Base-by-base conservation (phyloP, 2,888 invertebrate species). In the Xestia ashworthii region DNA sequence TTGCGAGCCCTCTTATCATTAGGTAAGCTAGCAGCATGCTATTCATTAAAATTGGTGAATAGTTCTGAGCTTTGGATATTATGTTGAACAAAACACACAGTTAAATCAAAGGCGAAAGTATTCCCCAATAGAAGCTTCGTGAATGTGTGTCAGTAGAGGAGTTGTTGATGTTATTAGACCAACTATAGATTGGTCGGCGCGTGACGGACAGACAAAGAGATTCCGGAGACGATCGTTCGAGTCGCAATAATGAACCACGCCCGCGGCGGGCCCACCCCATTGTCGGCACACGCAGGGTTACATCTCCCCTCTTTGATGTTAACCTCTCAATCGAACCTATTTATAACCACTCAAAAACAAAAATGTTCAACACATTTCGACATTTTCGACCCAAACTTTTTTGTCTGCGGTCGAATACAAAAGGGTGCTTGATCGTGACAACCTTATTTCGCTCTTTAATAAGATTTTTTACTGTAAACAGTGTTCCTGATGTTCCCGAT, bases 181-280 rank as follows among this genome's bases (percentile, higher is more conserved):
- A 87, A 90, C 89, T 90, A 91, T 90, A 90, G 91, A 92, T 91
- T 89, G 91, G 87, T 85, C 86, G 89, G 90, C 90, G 91, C 92
- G 93, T 93, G 93, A 93, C 91, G 91, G 89, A 90, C 89, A 89
- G 90, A 95, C 94, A 95, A 95, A 95, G 92, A 91, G 91, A 93
- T 91, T 90, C 91, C 91, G 84, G 87, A 87, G 91, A 90, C 90
- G 89, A 89, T 86, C 89, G 90, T 89, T 89, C 92, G 90, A 92
- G 85, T 92, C 88, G 89, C 90, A 91, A 92, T 94, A 94, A 95
- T 94, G 92, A 93, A 92, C 91, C 90, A 87, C 89, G 93, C 92
- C 92, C 87, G 88, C 46, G 81, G 77, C 81, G 70, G 83, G 83
- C 88, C 87, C 88, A 85, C 89, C 88, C 90, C 84, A 93, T 93